A percentile compares a stretch with the other conserved stretches of the same genome.
Conservation (phyloP, 1,140 invertebrate genomes). For the Triops longicaudatus region DNA sequence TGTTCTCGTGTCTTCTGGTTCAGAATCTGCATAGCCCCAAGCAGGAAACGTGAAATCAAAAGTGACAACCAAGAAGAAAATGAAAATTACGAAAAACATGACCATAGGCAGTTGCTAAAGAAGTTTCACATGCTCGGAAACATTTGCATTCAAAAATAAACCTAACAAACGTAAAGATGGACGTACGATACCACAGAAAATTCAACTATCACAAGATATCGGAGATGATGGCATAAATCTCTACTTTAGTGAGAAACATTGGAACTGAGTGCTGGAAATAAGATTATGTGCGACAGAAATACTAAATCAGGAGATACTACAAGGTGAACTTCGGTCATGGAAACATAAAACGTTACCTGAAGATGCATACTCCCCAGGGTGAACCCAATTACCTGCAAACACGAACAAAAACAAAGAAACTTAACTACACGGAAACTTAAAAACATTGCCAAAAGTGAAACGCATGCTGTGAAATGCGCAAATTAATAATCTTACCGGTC, state of each 20-base stretch:
- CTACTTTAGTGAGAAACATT: neutral
- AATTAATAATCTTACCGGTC: constrained; percentile 55
- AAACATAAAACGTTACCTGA: constrained; percentile 63
- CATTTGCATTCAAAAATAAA: neutral
- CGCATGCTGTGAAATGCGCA: neutral
- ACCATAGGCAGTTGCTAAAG: neutral
- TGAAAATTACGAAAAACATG: neutral
- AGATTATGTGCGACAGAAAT: constrained; percentile 26
- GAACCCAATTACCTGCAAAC: constrained; percentile 74
- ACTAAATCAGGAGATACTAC: neutral
- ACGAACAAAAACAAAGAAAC: constrained; percentile 8
- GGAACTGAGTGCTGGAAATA: constrained; percentile 27
- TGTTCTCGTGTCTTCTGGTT: neutral
- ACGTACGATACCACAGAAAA: constrained; percentile 24
- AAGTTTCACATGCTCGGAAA: too few species aligned
- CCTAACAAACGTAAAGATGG: constrained; percentile 24
- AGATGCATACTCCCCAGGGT: constrained; percentile 96
- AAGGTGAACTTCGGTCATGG: neutral
- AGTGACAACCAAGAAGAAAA: neutral
- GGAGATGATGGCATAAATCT: neutral
- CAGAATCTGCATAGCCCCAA: neutral
- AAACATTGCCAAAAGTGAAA: constrained; percentile 10
- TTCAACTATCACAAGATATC: constrained; percentile 22
- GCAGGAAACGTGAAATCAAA: neutral
- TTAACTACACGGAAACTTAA: constrained; percentile 19